phyloP scores from a whole-genome alignment of 2,888 invertebrate genomes.

The Leucania comma region DNA sequence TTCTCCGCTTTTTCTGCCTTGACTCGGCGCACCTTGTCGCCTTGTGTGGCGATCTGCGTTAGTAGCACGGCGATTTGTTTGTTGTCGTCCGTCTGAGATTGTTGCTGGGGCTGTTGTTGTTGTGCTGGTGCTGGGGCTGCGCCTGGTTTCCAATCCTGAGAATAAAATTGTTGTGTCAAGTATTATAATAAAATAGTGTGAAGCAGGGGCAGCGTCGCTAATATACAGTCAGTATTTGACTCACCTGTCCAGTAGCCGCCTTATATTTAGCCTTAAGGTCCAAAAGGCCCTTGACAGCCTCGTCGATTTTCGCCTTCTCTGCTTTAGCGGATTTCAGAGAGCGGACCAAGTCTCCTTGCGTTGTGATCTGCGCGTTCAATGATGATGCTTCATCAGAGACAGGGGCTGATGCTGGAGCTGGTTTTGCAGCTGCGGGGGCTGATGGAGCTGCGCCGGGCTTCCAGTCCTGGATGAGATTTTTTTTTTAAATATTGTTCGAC shows the following conservation, averaged over 20 bases:
- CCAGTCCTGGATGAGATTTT: slow-evolving; percentile 30
- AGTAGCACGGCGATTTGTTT: slow-evolving; percentile 70
- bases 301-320: slow-evolving; percentile 81
- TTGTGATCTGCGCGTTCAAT: slow-evolving; percentile 78
- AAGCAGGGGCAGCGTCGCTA: no score
- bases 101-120: slow-evolving; percentile 36
- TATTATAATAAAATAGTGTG: no score
- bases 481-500: no score
- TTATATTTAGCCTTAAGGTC: slow-evolving; percentile 94
- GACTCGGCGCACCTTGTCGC: slow-evolving; percentile 93
- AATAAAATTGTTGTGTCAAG: not conserved
- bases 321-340: slow-evolving; percentile 92
- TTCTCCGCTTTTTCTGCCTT: slow-evolving; percentile 93
- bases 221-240: not conserved
- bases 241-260: slow-evolving; percentile 73
- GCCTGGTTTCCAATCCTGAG: slow-evolving; percentile 77
- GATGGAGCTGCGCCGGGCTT: slow-evolving; percentile 73
- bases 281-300: slow-evolving; percentile 91
- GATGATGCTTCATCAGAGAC: slow-evolving; percentile 31
- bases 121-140: slow-evolving; percentile 47
- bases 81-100: slow-evolving; percentile 61
- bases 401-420: slow-evolving; percentile 62
- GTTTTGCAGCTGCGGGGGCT: slow-evolving; percentile 38
- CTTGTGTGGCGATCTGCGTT: slow-evolving; percentile 89
- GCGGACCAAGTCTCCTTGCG: slow-evolving; percentile 93